Evolutionary conservation across 2,888 invertebrate genomes (phyloP).

Genomic region (Nyleta sp.): DNA sequence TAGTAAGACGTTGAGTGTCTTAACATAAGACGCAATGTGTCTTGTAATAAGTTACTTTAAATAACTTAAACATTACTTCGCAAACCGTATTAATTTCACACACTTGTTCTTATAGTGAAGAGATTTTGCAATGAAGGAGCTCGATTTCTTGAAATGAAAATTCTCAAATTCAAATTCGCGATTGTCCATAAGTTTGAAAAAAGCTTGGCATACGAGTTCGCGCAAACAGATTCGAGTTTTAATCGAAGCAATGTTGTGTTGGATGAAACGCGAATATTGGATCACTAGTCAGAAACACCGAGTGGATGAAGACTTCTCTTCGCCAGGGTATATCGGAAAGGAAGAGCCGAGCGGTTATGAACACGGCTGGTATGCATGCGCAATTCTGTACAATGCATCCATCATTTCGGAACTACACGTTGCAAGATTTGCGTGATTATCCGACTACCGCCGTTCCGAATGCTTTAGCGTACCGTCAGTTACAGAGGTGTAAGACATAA

Average conservation of each 20-base stretch:
- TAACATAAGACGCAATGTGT: too few relatives aligned
- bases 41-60: too few relatives aligned
- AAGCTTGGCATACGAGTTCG: too few relatives aligned
- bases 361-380: constrained; percentile 29
- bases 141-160: too few relatives aligned
- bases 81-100: too few relatives aligned
- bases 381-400: constrained; percentile 46
- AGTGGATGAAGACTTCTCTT: constrained; percentile 18
- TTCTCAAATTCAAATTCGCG: too few relatives aligned
- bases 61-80: too few relatives aligned
- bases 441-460: constrained; percentile 21
- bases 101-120: too few relatives aligned
- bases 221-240: neutral
- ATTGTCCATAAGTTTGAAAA: too few relatives aligned
- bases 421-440: constrained; percentile 53
- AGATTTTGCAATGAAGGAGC: too few relatives aligned
- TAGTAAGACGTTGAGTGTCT: too few relatives aligned
- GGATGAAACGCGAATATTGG: constrained; percentile 14
- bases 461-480: constrained; percentile 23
- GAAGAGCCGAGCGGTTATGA: constrained; percentile 30
- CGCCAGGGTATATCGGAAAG: constrained; percentile 17
- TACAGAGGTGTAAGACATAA: constrained; percentile 43
- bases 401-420: constrained; percentile 44
- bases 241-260: constrained; percentile 3
- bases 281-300: constrained; percentile 10